Evolutionary conservation across 2,888 invertebrate species (phyloP), one percentile per base, ranked within the genome.

Genomic region (Aleiodes alternator): DNA sequence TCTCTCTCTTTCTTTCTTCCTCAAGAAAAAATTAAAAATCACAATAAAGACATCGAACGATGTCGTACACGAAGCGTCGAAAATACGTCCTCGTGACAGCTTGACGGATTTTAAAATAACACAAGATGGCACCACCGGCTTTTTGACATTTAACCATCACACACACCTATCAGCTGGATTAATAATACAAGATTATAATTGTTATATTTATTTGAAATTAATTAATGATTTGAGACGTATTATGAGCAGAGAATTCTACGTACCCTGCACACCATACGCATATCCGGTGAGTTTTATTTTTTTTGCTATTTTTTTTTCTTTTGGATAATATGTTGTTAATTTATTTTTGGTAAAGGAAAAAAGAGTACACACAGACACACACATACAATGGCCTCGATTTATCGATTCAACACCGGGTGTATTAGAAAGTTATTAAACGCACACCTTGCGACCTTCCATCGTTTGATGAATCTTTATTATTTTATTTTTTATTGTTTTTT

Each of bases 181-280:
- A 81, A 81, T 82, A 64, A 64, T 5, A 68, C 23, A 29, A 68
- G 8, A 69, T 70, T 72, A 34, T 77, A 53, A 71, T 75, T 77
- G 75, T 70, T 75, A 72, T 59, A 38, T 56, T 72, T 69, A 56
- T 68, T 69, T 61, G 31, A 29, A 64, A 23, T 68, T 29, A 29
- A 29, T 29, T 51, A 50, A 31, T 29, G 9, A 4, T 29, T n/a
- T 29, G 43, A 61, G 57, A 61, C 69, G 73, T 85, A 88, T 87
- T 87, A 89, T 88, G 89, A 89, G 87, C 85, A 88, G 89, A 85
- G 88, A 89, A 86, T 89, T 89, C 81, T 88, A 86, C 86, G 89
- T 89, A 75, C 87, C 88, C 76, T 88, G 88, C 84, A 86, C 87
- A 80, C 84, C 87, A 83, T 89, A 88, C 87, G 86, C 86, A 83